Evolutionary conservation across 2,797 vertebrate genomes (phyloP).

Genomic region (Argentina silus): DNA sequence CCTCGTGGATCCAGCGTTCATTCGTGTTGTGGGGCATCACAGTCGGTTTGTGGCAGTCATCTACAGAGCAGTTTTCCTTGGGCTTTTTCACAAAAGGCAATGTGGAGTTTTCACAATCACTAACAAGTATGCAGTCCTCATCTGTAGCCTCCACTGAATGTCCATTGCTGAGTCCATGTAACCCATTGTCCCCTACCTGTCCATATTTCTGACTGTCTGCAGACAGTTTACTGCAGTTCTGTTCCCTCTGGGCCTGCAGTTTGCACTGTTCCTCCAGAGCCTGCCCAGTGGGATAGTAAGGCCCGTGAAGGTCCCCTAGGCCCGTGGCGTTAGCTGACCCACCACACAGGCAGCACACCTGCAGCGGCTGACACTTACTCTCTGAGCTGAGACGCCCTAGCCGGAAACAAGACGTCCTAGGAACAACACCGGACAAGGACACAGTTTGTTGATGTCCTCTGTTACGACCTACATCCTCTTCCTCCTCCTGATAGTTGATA

Average conservation of each 20-base stretch:
- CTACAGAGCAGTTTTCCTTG: not conserved
- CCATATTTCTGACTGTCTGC: not conserved
- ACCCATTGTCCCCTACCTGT: not conserved
- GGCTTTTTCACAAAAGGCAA: slow-evolving; percentile 8
- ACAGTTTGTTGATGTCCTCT: slow-evolving; percentile 3
- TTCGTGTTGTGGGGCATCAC: slow-evolving; percentile 35
- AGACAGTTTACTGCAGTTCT: slow-evolving; percentile 21
- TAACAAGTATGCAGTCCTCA: not conserved
- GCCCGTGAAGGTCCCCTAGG: slow-evolving; percentile 81
- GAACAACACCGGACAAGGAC: slow-evolving; percentile 61
- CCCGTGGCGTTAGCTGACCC: slow-evolving; percentile 64
- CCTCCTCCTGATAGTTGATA: slow-evolving; percentile 77
- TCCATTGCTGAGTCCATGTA: slow-evolving; percentile 5
- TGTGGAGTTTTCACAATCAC: slow-evolving; percentile 6
- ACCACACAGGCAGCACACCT: slow-evolving; percentile 75
- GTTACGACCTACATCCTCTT: slow-evolving; percentile 29
- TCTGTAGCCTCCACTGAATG: slow-evolving; percentile 11
- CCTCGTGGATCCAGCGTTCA: slow-evolving; percentile 81
- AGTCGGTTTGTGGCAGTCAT: not conserved
- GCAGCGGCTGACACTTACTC: slow-evolving; percentile 15
- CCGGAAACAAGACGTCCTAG: slow-evolving; percentile 73
- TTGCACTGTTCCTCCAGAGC: slow-evolving; percentile 11
- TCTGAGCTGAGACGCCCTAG: slow-evolving; percentile 60
- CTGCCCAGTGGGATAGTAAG: slow-evolving; percentile 57
- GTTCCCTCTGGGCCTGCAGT: not conserved